phyloP scores from a whole-genome alignment of 2,888 invertebrate genomes.

The Xylocampa areola region DNA sequence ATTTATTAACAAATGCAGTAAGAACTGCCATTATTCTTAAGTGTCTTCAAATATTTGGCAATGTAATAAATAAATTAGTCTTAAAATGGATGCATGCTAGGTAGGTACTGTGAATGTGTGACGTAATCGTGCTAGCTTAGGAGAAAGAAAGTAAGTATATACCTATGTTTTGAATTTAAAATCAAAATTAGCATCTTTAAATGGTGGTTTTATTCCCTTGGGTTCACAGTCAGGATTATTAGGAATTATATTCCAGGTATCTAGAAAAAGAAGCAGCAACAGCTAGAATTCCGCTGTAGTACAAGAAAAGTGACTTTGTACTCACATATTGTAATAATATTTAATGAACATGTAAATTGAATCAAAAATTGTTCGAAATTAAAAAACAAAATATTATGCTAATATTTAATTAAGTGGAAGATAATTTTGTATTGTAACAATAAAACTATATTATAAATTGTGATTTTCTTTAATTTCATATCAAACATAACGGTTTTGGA shows the following conservation, averaged over 20 bases:
- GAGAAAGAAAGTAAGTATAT: background rate
- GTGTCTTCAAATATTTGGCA: slow-evolving; percentile 5
- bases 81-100: slow-evolving; percentile 8
- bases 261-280: background rate
- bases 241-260: no score
- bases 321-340: slow-evolving; percentile 7
- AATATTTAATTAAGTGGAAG: slow-evolving; percentile 32
- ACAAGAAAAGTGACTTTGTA: slow-evolving; percentile 7
- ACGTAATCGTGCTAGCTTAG: slow-evolving; percentile 1
- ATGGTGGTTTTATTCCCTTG: background rate
- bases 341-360: slow-evolving; percentile 17
- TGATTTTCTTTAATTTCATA: slow-evolving; percentile 41
- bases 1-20: slow-evolving; percentile 10
- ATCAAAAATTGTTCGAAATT: slow-evolving; percentile 18
- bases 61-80: background rate
- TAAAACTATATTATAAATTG: slow-evolving; percentile 54
- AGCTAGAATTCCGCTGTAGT: slow-evolving; percentile 8
- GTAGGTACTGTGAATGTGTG: background rate
- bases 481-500: slow-evolving; percentile 42
- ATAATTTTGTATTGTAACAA: slow-evolving; percentile 44
- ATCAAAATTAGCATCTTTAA: background rate
- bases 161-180: background rate
- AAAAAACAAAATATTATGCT: slow-evolving; percentile 17
- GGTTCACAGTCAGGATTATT: no score
- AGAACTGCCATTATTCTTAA: slow-evolving; percentile 16